Percentiles rank a stretch among this genome's conserved stretches.
phyloP scores from a whole-genome alignment of 1,140 invertebrate genomes.

The Prorops nasuta region DNA sequence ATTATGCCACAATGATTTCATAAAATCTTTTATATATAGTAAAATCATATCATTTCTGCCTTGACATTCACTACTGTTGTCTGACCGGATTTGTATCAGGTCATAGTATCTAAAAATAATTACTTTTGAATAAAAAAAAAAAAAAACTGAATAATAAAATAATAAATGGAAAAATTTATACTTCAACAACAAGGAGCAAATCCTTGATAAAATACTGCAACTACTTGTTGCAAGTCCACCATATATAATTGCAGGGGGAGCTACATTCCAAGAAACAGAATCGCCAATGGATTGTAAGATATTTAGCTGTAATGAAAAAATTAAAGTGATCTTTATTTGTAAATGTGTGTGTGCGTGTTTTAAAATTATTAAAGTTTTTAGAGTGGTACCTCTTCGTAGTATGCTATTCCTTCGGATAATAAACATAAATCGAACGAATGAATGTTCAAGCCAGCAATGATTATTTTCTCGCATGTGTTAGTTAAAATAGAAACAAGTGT shows the following conservation, averaged over 20 bases:
- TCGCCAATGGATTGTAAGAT: not conserved
- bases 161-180: slow-evolving; percentile 21
- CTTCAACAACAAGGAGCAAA: slow-evolving; percentile 39
- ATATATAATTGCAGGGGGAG: slow-evolving; percentile 42
- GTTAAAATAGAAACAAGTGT: slow-evolving; percentile 27
- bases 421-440: slow-evolving; percentile 32
- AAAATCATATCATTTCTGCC: slow-evolving; percentile 16
- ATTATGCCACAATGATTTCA: slow-evolving; percentile 32
- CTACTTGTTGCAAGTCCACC: slow-evolving; percentile 33
- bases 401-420: slow-evolving; percentile 37
- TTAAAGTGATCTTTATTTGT: not conserved
- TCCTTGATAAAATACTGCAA: slow-evolving; percentile 34
- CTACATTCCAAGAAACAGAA: slow-evolving; percentile 29
- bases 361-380: not conserved
- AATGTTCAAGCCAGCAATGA: slow-evolving; percentile 33
- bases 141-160: too few relatives aligned
- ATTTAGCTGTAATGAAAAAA: not conserved
- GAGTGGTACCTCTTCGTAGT: slow-evolving; percentile 37
- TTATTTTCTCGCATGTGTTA: slow-evolving; percentile 25
- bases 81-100: too few relatives aligned
- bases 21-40: slow-evolving; percentile 29
- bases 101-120: too few relatives aligned
- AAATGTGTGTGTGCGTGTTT: not conserved
- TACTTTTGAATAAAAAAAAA: too few relatives aligned
- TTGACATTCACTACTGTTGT: too few relatives aligned